These are phyloP conservation scores for Ciconia stormi DNA, from an alignment of 2,113 vertebrate genomes.

Conservation along the genomic window DNA sequence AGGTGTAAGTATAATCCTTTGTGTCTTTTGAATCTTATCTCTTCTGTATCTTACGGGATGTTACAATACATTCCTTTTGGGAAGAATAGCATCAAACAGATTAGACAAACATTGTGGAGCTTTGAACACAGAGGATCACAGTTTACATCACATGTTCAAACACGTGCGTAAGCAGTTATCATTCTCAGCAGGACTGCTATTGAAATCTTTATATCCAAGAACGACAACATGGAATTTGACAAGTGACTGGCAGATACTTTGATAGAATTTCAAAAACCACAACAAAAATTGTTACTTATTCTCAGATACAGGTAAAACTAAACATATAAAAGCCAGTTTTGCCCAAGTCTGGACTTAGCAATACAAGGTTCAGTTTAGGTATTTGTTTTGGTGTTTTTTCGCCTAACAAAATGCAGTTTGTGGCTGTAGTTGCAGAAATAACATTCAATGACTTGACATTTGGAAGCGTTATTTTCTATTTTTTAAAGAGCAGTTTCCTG, in stretches of 20 bases:
- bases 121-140: not conserved
- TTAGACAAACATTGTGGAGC: not conserved
- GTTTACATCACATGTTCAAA: not conserved
- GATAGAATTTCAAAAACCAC: not conserved
- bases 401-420: not conserved
- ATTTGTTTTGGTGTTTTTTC: not conserved
- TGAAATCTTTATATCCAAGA: not conserved
- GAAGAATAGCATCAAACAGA: not conserved
- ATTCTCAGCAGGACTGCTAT: not conserved
- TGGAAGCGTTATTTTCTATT: not conserved
- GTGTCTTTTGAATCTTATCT: slow-evolving; percentile 11
- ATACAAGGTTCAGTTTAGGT: not conserved
- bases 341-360: not conserved
- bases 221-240: not conserved
- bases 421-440: not conserved
- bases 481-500: not conserved
- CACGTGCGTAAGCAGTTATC: not conserved
- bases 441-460: not conserved
- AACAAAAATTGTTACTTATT: not conserved
- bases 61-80: not conserved
- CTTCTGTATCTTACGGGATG: not conserved
- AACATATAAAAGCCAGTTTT: not conserved
- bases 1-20: not conserved
- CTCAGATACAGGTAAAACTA: not conserved
- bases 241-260: not conserved